A percentile compares a stretch with the other conserved stretches of the same genome.
phyloP scores from a whole-genome alignment of 2,113 vertebrate genomes.

The Muntiacus reevesi region DNA sequence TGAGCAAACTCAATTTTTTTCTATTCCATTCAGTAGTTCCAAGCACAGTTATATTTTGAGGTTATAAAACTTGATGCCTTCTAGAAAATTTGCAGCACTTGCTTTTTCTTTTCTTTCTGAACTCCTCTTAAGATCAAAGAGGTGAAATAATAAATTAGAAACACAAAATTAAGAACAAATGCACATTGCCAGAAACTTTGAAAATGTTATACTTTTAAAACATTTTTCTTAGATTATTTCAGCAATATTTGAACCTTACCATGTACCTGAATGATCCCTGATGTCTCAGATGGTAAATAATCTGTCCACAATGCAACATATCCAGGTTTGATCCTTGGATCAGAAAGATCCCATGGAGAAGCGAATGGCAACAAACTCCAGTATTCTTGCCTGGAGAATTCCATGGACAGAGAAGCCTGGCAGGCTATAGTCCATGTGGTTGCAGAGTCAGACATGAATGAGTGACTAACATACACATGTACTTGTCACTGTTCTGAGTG shows the following conservation, averaged over 20 bases:
- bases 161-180: background rate
- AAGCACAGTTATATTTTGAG: background rate
- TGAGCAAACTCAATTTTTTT: slow-evolving; percentile 38
- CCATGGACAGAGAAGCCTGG: background rate
- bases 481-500: background rate
- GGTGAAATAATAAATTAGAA: background rate
- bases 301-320: background rate
- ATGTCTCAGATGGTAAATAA: background rate
- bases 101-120: background rate
- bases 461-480: background rate
- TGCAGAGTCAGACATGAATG: background rate
- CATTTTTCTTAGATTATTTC: background rate
- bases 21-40: slow-evolving; percentile 7
- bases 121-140: background rate
- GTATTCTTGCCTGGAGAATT: background rate
- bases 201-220: background rate
- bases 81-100: background rate
- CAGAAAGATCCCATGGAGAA: background rate
- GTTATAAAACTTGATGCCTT: slow-evolving; percentile 11
- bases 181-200: background rate
- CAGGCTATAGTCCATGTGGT: background rate
- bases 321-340: background rate
- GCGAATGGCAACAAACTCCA: background rate
- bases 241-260: background rate
- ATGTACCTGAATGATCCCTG: background rate